Conservation (phyloP, 2,797 vertebrate species). For the Helostoma temminkii region DNA sequence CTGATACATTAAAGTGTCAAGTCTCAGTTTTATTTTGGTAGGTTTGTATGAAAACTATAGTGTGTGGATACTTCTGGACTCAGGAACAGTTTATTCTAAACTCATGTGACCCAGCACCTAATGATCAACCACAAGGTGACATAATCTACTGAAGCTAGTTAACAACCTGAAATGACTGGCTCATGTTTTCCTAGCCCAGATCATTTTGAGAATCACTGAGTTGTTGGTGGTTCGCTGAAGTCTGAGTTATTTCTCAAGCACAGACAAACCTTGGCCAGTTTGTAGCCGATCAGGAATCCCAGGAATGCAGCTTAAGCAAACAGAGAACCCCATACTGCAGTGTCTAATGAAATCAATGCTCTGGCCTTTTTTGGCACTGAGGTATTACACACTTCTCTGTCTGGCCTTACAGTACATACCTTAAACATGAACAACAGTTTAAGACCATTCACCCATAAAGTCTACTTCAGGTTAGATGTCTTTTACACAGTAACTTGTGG, state of each 20-base stretch:
- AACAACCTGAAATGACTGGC: conserved; percentile 10
- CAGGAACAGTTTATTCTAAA: neutral
- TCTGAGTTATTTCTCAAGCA: conserved; percentile 66
- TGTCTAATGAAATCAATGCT: conserved; percentile 80
- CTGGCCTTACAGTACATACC: conserved; percentile 32
- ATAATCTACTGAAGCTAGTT: neutral
- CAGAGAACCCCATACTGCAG: conserved; percentile 77
- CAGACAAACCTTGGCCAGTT: conserved; percentile 71
- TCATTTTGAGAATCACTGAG: conserved; percentile 22
- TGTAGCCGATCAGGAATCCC: conserved; percentile 79
- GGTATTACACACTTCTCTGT: conserved; percentile 43
- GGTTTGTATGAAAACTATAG: too few relatives aligned
- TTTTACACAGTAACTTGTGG: neutral
- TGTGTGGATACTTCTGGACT: too few relatives aligned
- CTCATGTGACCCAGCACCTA: neutral
- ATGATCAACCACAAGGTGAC: neutral
- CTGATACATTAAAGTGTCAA: too few relatives aligned
- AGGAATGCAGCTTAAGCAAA: conserved; percentile 87
- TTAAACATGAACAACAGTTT: neutral
- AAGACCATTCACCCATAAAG: conserved; percentile 13
- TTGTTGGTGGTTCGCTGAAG: conserved; percentile 36
- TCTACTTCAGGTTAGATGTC: neutral
- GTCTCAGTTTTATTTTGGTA: too few relatives aligned
- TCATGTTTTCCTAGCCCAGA: conserved; percentile 4
- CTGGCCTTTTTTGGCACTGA: conserved; percentile 58